Conservation (phyloP, 2,113 vertebrate genomes). For the Actinemys pallida region DNA sequence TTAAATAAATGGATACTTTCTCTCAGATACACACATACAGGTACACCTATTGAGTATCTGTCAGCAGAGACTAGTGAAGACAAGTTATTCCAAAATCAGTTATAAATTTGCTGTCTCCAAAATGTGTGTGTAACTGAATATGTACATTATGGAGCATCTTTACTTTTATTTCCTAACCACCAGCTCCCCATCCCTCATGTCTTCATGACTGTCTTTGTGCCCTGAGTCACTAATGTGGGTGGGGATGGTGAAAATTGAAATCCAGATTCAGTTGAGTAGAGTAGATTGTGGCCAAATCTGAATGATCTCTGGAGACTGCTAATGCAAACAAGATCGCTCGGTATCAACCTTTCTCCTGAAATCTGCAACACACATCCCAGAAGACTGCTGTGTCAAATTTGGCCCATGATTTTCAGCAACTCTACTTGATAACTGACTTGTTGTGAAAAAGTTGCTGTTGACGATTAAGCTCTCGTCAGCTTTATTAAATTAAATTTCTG, state of each 20-base stretch:
- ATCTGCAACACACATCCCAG: background rate
- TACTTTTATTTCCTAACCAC: background rate
- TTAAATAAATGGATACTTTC: background rate
- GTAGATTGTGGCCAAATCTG: background rate
- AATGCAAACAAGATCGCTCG: background rate
- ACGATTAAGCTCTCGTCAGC: background rate
- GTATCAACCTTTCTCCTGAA: background rate
- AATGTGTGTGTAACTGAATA: background rate
- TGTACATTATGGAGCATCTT: background rate
- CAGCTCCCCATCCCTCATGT: background rate
- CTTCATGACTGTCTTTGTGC: background rate
- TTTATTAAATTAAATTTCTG: background rate
- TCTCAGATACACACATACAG: background rate
- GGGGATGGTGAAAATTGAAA: background rate
- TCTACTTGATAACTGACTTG: background rate
- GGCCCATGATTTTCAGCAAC: background rate
- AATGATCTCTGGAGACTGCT: background rate
- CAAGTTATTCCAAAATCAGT: background rate
- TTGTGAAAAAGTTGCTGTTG: background rate
- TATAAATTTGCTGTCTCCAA: background rate
- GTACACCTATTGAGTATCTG: background rate
- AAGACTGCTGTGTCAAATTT: background rate
- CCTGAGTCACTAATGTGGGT: background rate
- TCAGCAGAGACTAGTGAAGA: background rate
- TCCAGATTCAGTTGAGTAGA: fast-evolving